These are phyloP conservation scores for Benthosema pterotum DNA, from an alignment of 2,797 vertebrate genomes.

Conservation along the genomic window DNA sequence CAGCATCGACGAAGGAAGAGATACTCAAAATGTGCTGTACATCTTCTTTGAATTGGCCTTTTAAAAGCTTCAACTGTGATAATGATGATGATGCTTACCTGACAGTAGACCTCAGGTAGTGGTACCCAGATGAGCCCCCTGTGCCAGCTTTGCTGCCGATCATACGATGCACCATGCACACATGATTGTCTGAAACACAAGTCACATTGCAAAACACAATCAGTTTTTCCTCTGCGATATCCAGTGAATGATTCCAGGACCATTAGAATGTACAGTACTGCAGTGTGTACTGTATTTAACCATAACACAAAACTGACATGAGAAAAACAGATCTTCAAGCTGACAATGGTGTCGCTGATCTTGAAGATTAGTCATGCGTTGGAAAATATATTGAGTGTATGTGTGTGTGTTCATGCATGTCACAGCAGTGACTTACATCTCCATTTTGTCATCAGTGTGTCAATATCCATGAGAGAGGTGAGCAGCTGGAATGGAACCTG, in stretches of 20 bases:
- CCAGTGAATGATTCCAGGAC: too few species aligned
- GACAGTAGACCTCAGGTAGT: conserved; percentile 95
- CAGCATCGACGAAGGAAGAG: neutral
- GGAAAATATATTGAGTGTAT: too few species aligned
- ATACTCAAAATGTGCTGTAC: conserved; percentile 2
- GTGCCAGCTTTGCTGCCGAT: conserved; percentile 95
- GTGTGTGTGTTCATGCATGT: neutral
- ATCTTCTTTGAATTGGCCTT: conserved; percentile 8
- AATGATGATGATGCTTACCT: conserved; percentile 78
- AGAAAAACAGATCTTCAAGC: too few species aligned
- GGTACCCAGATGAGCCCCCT: conserved; percentile 95
- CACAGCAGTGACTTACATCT: conserved; percentile 85
- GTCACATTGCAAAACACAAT: neutral
- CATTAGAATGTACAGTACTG: too few species aligned
- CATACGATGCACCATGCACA: conserved; percentile 98
- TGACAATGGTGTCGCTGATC: too few species aligned
- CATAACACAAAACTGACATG: too few species aligned
- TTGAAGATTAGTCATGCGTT: too few species aligned
- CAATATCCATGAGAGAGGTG: conserved; percentile 93
- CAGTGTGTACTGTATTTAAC: too few species aligned
- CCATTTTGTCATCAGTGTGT: conserved; percentile 97
- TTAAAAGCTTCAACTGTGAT: neutral
- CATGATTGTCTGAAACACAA: conserved; percentile 88
- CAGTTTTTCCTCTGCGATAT: too few species aligned
- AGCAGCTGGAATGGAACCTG: conserved; percentile 97